phyloP scores from a whole-genome alignment of 2,797 vertebrate genomes.

The Gadopsis marmoratus region DNA sequence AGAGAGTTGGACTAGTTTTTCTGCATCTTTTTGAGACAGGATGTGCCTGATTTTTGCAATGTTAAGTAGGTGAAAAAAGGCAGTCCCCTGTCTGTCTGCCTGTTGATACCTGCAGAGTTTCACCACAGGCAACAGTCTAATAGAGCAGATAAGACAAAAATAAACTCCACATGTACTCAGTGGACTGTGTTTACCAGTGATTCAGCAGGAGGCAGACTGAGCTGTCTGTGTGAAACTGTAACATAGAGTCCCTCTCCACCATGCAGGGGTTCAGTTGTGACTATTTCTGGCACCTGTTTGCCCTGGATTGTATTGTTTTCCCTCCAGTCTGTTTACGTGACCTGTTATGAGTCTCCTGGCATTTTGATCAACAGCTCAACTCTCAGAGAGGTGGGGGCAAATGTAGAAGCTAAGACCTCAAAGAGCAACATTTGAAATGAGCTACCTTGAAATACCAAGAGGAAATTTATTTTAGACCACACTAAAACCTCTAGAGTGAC shows the following conservation, averaged over 20 bases:
- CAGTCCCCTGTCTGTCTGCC: neutral
- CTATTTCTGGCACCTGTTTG: constrained; percentile 75
- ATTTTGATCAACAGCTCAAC: constrained; percentile 39
- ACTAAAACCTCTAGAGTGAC: neutral
- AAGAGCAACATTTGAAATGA: constrained; percentile 18
- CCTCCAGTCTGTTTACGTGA: constrained; percentile 59
- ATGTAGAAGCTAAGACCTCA: neutral
- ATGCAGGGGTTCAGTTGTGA: constrained; percentile 10
- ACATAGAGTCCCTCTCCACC: constrained; percentile 17
- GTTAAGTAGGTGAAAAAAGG: no score
- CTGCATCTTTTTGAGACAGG: no score
- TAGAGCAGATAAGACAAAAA: constrained; percentile 58
- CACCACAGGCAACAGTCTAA: constrained; percentile 26
- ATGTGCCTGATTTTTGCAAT: no score
- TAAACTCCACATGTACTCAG: constrained; percentile 56
- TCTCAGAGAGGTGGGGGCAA: neutral
- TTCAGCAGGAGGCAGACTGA: constrained; percentile 13
- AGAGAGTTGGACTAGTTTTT: no score
- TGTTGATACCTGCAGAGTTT: constrained; percentile 31
- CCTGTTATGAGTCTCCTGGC: constrained; percentile 55
- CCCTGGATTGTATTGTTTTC: constrained; percentile 45
- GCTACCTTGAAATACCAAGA: constrained; percentile 2
- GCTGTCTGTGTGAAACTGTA: constrained; percentile 14
- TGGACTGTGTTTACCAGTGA: constrained; percentile 62
- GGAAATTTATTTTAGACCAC: constrained; percentile 13